Evolutionary conservation across 1,140 invertebrate species (phyloP).

Genomic region (Sycophila sp.): DNA sequence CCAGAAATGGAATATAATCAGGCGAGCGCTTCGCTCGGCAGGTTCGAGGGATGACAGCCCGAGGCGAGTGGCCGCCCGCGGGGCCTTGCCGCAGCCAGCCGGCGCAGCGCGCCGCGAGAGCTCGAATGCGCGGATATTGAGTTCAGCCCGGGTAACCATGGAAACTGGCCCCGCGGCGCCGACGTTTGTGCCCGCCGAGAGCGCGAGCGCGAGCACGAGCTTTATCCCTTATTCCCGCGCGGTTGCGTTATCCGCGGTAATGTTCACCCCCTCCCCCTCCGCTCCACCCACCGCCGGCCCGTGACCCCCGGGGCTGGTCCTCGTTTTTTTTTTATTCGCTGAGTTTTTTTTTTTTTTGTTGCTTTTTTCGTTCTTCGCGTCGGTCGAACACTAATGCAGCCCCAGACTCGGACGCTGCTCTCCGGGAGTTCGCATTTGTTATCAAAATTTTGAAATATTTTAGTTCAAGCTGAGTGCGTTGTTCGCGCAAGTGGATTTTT

Average conservation of each 20-base stretch:
- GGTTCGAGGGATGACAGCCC: slow-evolving; percentile 63
- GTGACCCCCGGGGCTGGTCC: not conserved
- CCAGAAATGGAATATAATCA: slow-evolving; percentile 67
- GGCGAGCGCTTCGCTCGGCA: slow-evolving; percentile 52
- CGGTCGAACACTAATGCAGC: not conserved
- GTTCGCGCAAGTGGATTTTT: not conserved
- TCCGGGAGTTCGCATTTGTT: too few species aligned
- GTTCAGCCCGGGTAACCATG: slow-evolving; percentile 68
- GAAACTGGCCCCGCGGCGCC: slow-evolving; percentile 58
- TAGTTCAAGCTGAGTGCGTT: too few species aligned
- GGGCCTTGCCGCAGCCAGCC: not conserved
- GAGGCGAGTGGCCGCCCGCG: slow-evolving; percentile 46
- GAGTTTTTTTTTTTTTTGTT: slow-evolving; percentile 8
- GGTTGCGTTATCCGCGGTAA: slow-evolving; percentile 57
- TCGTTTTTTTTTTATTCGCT: slow-evolving; percentile 2
- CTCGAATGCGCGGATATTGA: slow-evolving; percentile 66
- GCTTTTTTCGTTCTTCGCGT: too few species aligned
- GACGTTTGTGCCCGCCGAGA: slow-evolving; percentile 48
- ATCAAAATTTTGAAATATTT: too few species aligned
- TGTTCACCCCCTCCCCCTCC: slow-evolving; percentile 38
- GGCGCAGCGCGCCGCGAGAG: slow-evolving; percentile 42
- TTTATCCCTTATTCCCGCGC: slow-evolving; percentile 62
- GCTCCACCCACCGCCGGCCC: not conserved
- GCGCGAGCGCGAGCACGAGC: slow-evolving; percentile 31
- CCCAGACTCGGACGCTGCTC: too few species aligned